Evolutionary conservation across 2,113 vertebrate species (phyloP).

Genomic region (Todiramphus saurophagus): DNA sequence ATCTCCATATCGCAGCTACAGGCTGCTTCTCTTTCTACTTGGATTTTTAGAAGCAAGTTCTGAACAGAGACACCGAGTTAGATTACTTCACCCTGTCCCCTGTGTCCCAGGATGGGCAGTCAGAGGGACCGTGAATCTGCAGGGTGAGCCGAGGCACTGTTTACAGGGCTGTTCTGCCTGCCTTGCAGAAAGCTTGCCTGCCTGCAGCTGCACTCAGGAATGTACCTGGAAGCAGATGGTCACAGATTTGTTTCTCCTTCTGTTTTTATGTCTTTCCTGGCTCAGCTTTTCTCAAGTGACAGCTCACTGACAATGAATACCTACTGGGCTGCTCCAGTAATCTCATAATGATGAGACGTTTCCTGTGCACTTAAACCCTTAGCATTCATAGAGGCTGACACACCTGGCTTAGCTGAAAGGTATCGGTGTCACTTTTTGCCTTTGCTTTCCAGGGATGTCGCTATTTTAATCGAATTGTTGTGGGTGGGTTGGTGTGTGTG

Average conservation of each 20-base stretch:
- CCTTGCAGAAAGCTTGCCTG: constrained; percentile 7
- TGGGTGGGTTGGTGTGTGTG: neutral
- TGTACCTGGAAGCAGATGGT: constrained; percentile 63
- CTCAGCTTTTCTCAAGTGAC: constrained; percentile 68
- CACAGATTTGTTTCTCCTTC: constrained; percentile 42
- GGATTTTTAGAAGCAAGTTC: constrained; percentile 11
- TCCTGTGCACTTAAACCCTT: constrained; percentile 62
- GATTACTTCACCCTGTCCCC: neutral
- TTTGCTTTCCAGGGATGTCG: constrained; percentile 60
- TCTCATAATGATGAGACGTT: constrained; percentile 65
- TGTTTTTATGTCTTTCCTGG: constrained; percentile 4
- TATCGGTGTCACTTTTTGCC: neutral
- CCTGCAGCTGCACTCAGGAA: constrained; percentile 63
- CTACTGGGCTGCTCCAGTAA: constrained; percentile 55
- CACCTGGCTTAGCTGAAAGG: constrained; percentile 53
- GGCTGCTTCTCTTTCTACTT: constrained; percentile 14
- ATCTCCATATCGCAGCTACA: constrained; percentile 39
- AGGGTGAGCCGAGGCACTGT: neutral
- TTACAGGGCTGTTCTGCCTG: neutral
- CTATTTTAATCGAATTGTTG: constrained; percentile 22
- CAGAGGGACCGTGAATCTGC: neutral
- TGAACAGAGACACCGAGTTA: neutral
- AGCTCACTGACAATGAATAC: constrained; percentile 76
- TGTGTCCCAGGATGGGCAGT: neutral
- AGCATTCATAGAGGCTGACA: constrained; percentile 60